Base-by-base conservation (phyloP, 2,888 invertebrate species). In the Encarsia formosa region DNA sequence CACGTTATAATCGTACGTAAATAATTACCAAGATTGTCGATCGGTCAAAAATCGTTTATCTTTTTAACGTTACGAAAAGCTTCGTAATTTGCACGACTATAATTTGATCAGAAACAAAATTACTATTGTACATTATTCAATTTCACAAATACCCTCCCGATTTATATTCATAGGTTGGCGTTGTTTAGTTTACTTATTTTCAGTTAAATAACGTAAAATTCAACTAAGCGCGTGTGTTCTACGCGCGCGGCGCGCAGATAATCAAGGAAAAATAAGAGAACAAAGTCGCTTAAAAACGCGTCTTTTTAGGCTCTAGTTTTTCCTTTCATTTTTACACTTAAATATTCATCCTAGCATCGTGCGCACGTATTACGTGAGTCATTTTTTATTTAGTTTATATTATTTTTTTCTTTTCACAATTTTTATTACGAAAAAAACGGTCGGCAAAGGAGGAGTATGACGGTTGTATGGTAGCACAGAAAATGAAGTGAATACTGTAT, bases 401-500 rank as follows among this genome's bases (percentile, higher is more conserved):
- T 23, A 20, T 37, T 19, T 15, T 38, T 18, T 38, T 19, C 19
- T 34, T 39, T 24, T 34, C 20, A 15, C 22, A 18, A 20, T 37
- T 19, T 15, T 38, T 18, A 8, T 22, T 22, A 22, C 22, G n/a
- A 49, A 39, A 47, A 45, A 42, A 55, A 55, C 52, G 55, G 46
- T 56, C 52, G 49, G 46, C 51, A 52, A 49, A 44, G 42, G 52
- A 48, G 34, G 48, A 24, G 43, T 43, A 49, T 49, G 48, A 22
- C 31, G 26, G n/a, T 49, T 5, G 34, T 41, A 46, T 49, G 42
- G 52, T 49, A 55, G 55, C 51, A 49, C 55, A 49, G 49, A n/a
- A n/a, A 52, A 56, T 49, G 51, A n/a, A n/a, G 24, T 49, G 51
- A 73, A 73, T 72, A 72, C 73, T 73, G 72, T 69, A 70, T 69